These are phyloP conservation scores for Drosophila triauraria DNA, from an alignment of 1,140 invertebrate species.

Conservation along the genomic window DNA sequence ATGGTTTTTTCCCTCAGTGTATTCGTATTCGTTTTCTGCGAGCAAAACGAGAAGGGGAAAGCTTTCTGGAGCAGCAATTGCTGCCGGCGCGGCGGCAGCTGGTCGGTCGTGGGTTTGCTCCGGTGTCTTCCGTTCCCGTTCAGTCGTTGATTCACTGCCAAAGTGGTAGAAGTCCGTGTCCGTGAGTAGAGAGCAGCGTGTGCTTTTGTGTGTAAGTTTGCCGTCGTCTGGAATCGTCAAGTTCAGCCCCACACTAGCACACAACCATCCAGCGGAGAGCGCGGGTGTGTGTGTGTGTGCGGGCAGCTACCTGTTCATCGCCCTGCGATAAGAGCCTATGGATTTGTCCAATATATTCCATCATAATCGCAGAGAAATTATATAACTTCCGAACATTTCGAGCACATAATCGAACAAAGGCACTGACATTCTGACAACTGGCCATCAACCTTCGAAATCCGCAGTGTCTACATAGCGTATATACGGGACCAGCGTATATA, in stretches of 20 bases:
- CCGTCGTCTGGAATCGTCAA: conserved; percentile 36
- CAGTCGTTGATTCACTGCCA: conserved; percentile 70
- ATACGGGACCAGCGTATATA: conserved; percentile 4
- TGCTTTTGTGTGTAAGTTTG: conserved; percentile 18
- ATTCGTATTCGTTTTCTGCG: background rate
- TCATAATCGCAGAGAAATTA: conserved; percentile 37
- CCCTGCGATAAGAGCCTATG: conserved; percentile 54
- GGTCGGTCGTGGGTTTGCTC: conserved; percentile 10
- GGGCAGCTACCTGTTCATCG: conserved; percentile 68
- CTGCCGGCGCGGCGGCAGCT: conserved; percentile 18
- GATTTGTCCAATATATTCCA: conserved; percentile 58
- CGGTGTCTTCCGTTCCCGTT: conserved; percentile 24
- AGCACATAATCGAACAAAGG: conserved; percentile 41
- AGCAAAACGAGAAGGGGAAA: conserved; percentile 36
- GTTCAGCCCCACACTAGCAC: conserved; percentile 23
- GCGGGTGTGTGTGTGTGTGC: conserved; percentile 22
- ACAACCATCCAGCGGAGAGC: background rate
- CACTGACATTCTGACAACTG: conserved; percentile 14
- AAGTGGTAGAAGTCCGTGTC: conserved; percentile 57
- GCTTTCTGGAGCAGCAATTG: conserved; percentile 67
- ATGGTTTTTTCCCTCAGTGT: no score
- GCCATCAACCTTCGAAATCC: conserved; percentile 16
- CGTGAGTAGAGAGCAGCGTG: conserved; percentile 11
- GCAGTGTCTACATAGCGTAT: conserved; percentile 9
- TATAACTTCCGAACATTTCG: conserved; percentile 40